Evolutionary conservation across 1,140 invertebrate species (phyloP), one percentile per base, ranked within the genome.

Genomic region (Drosophila subpulchrella): DNA sequence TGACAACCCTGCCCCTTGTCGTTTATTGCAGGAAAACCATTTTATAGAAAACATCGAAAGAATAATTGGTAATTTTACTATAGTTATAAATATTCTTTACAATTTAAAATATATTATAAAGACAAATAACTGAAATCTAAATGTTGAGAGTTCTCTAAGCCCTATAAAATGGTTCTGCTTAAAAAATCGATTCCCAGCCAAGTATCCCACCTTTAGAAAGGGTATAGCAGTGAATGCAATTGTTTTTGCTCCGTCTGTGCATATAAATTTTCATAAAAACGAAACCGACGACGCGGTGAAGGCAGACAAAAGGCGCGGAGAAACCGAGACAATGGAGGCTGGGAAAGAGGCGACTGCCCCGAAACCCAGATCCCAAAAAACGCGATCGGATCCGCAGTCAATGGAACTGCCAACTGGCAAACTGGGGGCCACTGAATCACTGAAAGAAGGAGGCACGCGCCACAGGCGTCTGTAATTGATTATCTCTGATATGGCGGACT

Each of bases 401-500:
- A 75, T 65, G 65, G 65, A 68, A 66, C 65, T 68, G 27, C 38
- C 38, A 60, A 60, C 51, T 61, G 71, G 72, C 50, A 46, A 38
- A 46, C 61, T 55, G 62, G 61, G 48, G 47, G 38, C 38, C 73
- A 27, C 15, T 34, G 24, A 15, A 61, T 56, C 73, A 15, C 24
- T 17, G 32, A 15, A 61, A 51, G 41, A 42, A 76, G 73, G 53
- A 65, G 54, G 73, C 73, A 76, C 73, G 74, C 73, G 73, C 72
- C 73, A 76, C 73, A 76, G 73, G 73, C 73, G 61, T 47, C 73
- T 67, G 72, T 76, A 76, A 76, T 76, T 76, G 73, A 76, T 76
- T 76, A 76, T 76, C 72, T 48, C 61, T 42, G 47, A 76, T 75
- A 36, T 17, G 24, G 48, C 42, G 36, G 15, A n/a, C 68, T 36